Base-by-base conservation (phyloP, 1,140 invertebrate species). In the Mamestra configurata region DNA sequence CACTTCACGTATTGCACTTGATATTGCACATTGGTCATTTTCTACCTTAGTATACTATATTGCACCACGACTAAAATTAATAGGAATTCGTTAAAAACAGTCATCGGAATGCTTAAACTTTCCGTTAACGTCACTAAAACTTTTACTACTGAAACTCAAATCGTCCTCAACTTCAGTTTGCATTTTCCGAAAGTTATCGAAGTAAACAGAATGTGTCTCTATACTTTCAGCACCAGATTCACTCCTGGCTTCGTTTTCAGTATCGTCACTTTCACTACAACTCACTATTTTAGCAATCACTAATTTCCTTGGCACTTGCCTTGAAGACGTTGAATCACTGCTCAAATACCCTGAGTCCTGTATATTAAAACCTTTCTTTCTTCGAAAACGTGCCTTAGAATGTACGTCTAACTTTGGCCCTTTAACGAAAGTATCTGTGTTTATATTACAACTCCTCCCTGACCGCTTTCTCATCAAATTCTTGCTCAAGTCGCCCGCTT, bases 201-300 rank as follows among this genome's bases (percentile, higher is more conserved):
- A 97, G 84, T 97, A 97, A 3, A 98, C 97, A 15, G 97, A 98
- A 94, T 98, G 97, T 0, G 97, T 98, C 77, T 97, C 97, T 46
- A 98, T 95, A 93, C 97, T 98, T 88, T 98, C 97, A 6, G 97
- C 97, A 1, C 97, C 97, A 53, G 97, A 98, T 93, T 98, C 97
- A 93, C 97, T 98, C 72, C 97, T 96, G 11, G 97, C 97, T 85
- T 97, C 97, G 27, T 97, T 97, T 83, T 97, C 97, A n/a, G 97
- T 97, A 79, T 97, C 97, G 68, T 97, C 97, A 68, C 96, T 97
- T 82, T 96, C 96, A 80, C 95, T 96, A 71, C 95, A 96, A 88
- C 95, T 96, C 24, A 93, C 90, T 80, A 89, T 91, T 85, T 90
- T 93, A 31, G 91, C 89, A 77, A 93, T 85, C 15, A 93, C 86